Base-by-base conservation (phyloP, 64 coral and sea anemone genomes). In the Hydrozoanthus tunicans region DNA sequence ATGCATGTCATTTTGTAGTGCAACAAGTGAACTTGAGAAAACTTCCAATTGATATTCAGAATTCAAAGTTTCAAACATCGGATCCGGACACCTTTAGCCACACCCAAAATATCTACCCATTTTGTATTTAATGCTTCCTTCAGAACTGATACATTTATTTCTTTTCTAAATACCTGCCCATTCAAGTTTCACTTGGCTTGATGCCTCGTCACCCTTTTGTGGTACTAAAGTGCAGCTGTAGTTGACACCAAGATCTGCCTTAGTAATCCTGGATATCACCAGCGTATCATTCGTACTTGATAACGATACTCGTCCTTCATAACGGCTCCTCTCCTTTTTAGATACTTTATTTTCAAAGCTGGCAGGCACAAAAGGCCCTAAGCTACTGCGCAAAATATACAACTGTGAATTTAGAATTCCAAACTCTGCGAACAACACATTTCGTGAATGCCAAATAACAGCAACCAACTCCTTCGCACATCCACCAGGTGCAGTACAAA, bases 301-400 rank as follows among this genome's bases (percentile, higher is more conserved):
- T 3, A 81, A 5, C 54, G 79, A 81, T 11, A 81, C 79, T 57
- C 79, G 79, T 63, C 56, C 56, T 58, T 58, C 53, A 81, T 81
- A 81, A 12, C 53, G 51, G 5, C 5, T 81, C 56, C 79, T 81
- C 54, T 81, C 79, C 51, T 9, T 1, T 10, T 9, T 0, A 81
- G 79, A 81, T n/a, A 81, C 5, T 13, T 0, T 5, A 0, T 6
- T 80, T 5, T 0, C 32, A 81, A 81, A 81, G 56, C 58, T 58
- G 54, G 2, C 79, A 8, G 56, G 79, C 0, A 0, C 3, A 81
- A 81, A 81, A 10, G 0, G 0, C 15, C 56, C 53, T 7, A 60
- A 0, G 4, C 6, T 17, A 17, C 1, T 0, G 3, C 15, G 79
- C 11, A 81, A 58, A 81, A 81, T 43, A 1, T 43, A 1, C 32